Conservation (phyloP, 2,888 invertebrate genomes). For the Athalia circularis region DNA sequence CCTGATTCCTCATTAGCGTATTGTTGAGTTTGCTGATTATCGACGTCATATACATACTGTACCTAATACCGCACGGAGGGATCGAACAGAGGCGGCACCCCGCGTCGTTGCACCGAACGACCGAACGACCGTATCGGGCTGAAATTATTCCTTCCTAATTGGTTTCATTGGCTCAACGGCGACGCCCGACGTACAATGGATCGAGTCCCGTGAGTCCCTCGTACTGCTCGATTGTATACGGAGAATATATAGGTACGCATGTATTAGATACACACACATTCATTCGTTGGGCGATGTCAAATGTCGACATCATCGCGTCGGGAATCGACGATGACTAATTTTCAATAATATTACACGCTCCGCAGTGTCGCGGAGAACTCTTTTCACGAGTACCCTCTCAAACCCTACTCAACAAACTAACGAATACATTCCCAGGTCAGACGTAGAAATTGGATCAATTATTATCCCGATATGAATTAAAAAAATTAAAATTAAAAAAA, state of each 20-base stretch:
- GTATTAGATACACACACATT: too few species aligned
- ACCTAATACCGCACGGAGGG: not conserved
- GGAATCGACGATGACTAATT: constrained; percentile 26
- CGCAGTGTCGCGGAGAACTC: not conserved
- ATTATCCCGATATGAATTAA: not conserved
- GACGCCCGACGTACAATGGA: constrained; percentile 23
- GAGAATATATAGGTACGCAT: too few species aligned
- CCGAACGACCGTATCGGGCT: not conserved
- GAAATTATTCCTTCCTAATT: constrained; percentile 35
- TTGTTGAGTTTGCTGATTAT: constrained; percentile 34
- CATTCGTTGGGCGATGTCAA: not conserved
- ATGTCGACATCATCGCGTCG: constrained; percentile 9
- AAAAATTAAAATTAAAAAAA: not conserved
- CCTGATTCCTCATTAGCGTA: constrained; percentile 39
- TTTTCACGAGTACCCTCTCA: not conserved
- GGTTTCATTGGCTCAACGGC: constrained; percentile 33
- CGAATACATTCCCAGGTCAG: constrained; percentile 6
- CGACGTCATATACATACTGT: not conserved
- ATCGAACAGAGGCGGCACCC: not conserved
- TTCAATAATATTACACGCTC: constrained; percentile 20
- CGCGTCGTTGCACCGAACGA: not conserved
- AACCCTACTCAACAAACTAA: not conserved
- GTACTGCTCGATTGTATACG: not conserved
- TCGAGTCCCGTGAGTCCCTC: constrained; percentile 1
- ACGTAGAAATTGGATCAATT: constrained; percentile 5